phyloP scores from a whole-genome alignment of 2,797 vertebrate genomes.

The Sphenopsis melanotis region DNA sequence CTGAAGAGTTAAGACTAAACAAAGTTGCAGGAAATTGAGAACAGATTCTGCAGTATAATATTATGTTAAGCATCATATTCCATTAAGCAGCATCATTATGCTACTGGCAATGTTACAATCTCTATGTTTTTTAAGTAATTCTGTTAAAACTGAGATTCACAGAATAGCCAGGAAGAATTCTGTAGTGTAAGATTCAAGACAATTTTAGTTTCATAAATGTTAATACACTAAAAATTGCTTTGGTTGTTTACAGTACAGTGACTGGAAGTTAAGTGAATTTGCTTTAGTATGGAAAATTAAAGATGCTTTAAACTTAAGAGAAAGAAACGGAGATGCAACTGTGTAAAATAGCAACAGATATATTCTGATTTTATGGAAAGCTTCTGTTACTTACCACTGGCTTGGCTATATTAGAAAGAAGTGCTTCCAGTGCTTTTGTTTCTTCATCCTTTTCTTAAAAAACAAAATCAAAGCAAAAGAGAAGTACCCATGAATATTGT shows the following conservation, averaged over 20 bases:
- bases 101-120: neutral
- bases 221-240: neutral
- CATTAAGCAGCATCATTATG: neutral
- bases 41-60: neutral
- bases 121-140: neutral
- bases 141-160: neutral
- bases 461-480: constrained; percentile 34
- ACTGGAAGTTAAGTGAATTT: neutral
- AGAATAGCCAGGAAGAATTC: neutral
- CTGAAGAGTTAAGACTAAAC: neutral
- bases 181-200: neutral
- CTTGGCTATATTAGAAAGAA: constrained; percentile 85
- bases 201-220: neutral
- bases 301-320: neutral
- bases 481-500: neutral
- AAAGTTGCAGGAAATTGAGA: neutral
- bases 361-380: neutral
- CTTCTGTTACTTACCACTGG: constrained; percentile 83
- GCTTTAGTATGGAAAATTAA: neutral
- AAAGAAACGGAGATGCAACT: neutral
- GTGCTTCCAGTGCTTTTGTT: constrained; percentile 84
- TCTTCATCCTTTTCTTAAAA: constrained; percentile 89
- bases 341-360: neutral
- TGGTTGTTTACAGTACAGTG: neutral
- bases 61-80: neutral